Evolutionary conservation across 1,140 invertebrate genomes (phyloP).

Genomic region (Brachionus paranguensis): DNA sequence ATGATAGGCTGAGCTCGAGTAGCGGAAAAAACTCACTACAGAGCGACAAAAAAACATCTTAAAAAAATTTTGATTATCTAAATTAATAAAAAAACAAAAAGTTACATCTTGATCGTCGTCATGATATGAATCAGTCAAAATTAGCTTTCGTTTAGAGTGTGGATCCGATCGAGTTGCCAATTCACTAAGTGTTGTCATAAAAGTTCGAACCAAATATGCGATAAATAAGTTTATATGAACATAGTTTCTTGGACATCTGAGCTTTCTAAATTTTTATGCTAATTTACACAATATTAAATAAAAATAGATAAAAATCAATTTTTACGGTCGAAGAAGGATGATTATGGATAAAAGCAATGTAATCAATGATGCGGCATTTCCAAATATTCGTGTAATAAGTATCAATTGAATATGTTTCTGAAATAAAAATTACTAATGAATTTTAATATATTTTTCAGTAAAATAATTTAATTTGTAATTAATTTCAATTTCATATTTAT

Average conservation of each 20-base stretch:
- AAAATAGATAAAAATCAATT: not conserved
- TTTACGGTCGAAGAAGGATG: not conserved
- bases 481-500: too few relatives aligned
- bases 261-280: not conserved
- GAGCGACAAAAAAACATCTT: slow-evolving; percentile 16
- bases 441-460: too few relatives aligned
- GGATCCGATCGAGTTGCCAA: not conserved
- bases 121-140: not conserved
- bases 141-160: not conserved
- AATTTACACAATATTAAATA: not conserved
- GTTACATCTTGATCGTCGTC: not conserved
- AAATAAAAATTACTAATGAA: not conserved
- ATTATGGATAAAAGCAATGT: not conserved
- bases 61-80: not conserved
- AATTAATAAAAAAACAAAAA: not conserved
- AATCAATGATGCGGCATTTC: not conserved
- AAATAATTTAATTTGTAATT: too few relatives aligned
- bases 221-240: slow-evolving; percentile 38
- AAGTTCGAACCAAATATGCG: not conserved
- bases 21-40: not conserved
- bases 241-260: slow-evolving; percentile 36
- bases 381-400: not conserved
- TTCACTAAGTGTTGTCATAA: not conserved
- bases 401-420: slow-evolving; percentile 4
- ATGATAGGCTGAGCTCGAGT: slow-evolving; percentile 19